Base-by-base conservation (phyloP, 1,140 invertebrate species). In the Atopsyche davidsoni region DNA sequence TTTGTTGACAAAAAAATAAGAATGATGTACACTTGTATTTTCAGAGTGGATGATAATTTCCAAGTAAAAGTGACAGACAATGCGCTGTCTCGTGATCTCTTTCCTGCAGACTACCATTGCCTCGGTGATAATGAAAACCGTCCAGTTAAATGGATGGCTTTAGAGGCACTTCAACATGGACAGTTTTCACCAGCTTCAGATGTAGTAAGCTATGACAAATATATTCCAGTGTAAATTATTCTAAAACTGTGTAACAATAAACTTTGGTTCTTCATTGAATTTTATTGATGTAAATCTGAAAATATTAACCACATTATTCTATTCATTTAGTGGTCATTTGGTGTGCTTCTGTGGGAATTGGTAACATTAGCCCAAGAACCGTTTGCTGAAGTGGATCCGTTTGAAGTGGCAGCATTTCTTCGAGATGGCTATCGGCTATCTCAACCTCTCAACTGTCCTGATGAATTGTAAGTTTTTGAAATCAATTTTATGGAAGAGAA, bases 111-210 rank as follows among this genome's bases (percentile, higher is more conserved):
- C 67, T 98, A 98, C 69, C 87, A 95, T 66, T 95, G 92, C 67
- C 74, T 96, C 24, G 92, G 89, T 1, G 92, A 96, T 68, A 95
- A 93, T 66, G 92, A 96, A 64, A 95, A 92, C 66, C 77, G 92
- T 45, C 92, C 95, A 0, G 81, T 98, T 46, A 95, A 95, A 68
- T 98, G 95, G 95, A 83, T 97, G 73, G 83, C 92, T n/a, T 73
- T 92, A 24, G 94, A 97, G 67, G 83, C 86, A 17, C 69, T 97
- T 34, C 73, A 87, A 14, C 84, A 86, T 56, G 85, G 85, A 59
- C 79, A 85, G 60, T 92, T 87, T 60, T 83, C 82, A 28, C 79
- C 82, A 4, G 79, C 87, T 16, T 85, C 86, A 46, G 92, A 95
- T 76, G 85, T 92, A 72, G 86, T 92, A 74, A 79, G 81, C 63